A percentile compares a stretch with the other conserved stretches of the same genome.
phyloP scores from a whole-genome alignment of 1,140 invertebrate genomes.

The Aphelenchoides fujianensis region DNA sequence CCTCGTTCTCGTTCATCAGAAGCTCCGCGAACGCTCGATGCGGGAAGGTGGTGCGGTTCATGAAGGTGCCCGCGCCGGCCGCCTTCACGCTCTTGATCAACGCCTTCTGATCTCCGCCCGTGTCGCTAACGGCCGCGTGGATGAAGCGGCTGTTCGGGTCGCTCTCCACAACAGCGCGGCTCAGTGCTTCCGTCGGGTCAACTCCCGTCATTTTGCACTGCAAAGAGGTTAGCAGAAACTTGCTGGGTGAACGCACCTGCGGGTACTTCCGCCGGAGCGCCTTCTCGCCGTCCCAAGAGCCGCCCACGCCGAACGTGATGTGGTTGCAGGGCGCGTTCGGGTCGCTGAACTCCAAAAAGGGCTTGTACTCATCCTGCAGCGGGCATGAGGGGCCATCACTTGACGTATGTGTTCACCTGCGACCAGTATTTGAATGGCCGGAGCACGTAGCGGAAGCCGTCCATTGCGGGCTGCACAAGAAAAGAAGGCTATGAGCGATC shows the following conservation, averaged over 20 bases:
- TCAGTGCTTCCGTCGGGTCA: not conserved
- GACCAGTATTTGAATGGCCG: not conserved
- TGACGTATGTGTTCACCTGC: too few species aligned
- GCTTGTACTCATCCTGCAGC: not conserved
- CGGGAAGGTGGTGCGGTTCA: too few species aligned
- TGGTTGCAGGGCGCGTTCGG: not conserved
- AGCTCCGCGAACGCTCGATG: too few species aligned
- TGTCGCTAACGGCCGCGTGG: not conserved
- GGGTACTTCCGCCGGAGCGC: not conserved
- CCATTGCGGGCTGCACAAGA: too few species aligned
- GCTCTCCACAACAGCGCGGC: not conserved
- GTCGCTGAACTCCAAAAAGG: not conserved
- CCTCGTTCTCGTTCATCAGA: too few species aligned
- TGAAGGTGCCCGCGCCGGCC: too few species aligned
- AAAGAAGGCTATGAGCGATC: too few species aligned
- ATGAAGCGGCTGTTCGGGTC: conserved; percentile 11
- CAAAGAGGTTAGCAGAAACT: too few species aligned
- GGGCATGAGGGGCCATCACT: too few species aligned
- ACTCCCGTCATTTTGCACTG: conserved; percentile 1
- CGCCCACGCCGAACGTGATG: not conserved
- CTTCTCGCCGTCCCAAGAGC: not conserved
- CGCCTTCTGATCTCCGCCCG: too few species aligned
- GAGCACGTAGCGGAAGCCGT: not conserved
- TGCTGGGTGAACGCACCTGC: too few species aligned
- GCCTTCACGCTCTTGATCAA: too few species aligned